Base-by-base conservation (phyloP, 2,797 vertebrate species). In the Acipenser transmontanus region DNA sequence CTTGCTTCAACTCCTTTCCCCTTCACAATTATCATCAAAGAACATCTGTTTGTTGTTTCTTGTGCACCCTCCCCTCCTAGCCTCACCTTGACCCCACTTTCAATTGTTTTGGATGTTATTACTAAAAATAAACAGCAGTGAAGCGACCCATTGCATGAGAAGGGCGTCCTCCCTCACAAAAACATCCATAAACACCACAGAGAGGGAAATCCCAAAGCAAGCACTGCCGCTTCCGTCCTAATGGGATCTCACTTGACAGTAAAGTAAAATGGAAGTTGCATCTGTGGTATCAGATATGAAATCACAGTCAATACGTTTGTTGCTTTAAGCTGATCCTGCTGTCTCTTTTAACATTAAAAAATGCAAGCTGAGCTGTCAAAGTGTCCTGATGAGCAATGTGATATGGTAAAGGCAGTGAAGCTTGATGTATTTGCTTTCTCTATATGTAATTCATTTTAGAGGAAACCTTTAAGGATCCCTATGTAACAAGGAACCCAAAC, bases 21-120 rank as follows among this genome's bases (percentile, higher is more conserved):
- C 81, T 86, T 80, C 74, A 82, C 80, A 71, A 85, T 77, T 78
- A 85, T 17, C 17, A 17, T 17, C 17, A 17, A 17, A 17, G 17
- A 17, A 17, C 17, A 17, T 17, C 17, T 17, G 17, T 17, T 17
- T 17, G 17, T 17, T 17, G 17, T 17, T 17, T 17, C 17, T 17
- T 17, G 17, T 17, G 17, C 17, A 17, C 17, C 17, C 17, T 17
- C 17, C 17, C 17, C 17, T 85, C 88, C 85, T 89, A 84, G 86
- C 82, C 83, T 93, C 90, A 88, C 90, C 90, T 92, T 93, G 92
- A 92, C 89, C 90, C 85, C 81, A 78, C 87, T 81, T 87, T 85
- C 88, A 87, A 87, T 89, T 83, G 82, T 88, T 82, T 76, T 80
- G 72, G 78, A 86, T 85, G 81, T 77, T 78, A 85, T 85, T 88